Evolutionary conservation across 2,797 vertebrate genomes (phyloP).

Genomic region (Gymnoscopelus braueri): DNA sequence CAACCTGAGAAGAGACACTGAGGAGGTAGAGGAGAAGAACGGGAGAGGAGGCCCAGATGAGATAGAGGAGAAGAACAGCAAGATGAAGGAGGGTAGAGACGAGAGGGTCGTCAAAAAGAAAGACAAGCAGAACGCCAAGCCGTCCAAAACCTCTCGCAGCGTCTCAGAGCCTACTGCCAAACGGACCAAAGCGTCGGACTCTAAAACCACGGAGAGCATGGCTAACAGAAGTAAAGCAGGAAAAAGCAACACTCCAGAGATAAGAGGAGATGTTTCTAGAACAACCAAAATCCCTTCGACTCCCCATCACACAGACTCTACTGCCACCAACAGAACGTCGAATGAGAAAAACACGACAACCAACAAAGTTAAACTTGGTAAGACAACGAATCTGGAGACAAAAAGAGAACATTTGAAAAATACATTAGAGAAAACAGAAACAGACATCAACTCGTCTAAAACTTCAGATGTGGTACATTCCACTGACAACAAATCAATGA

Average conservation of each 20-base stretch:
- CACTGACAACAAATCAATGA: background rate
- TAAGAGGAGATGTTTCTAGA: conserved; percentile 32
- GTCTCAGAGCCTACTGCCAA: conserved; percentile 43
- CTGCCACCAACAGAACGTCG: background rate
- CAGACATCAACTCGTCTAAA: background rate
- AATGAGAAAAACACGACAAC: conserved; percentile 2
- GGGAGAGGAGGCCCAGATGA: conserved; percentile 36
- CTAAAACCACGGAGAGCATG: conserved; percentile 20
- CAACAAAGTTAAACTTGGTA: conserved; percentile 19
- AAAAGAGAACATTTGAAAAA: background rate
- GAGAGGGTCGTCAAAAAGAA: conserved; percentile 62
- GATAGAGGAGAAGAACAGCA: conserved; percentile 38
- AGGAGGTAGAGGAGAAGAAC: conserved; percentile 66
- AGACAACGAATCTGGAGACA: background rate
- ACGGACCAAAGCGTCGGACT: conserved; percentile 21
- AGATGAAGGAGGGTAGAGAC: conserved; percentile 65
- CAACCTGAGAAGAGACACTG: conserved; percentile 32
- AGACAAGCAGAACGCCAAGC: conserved; percentile 43
- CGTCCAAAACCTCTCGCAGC: conserved; percentile 25
- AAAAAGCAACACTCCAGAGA: conserved; percentile 21
- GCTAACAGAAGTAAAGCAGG: conserved; percentile 33
- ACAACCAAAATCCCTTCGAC: background rate
- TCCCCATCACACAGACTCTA: conserved; percentile 1
- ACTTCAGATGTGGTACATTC: background rate
- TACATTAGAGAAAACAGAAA: background rate